Evolutionary conservation across 2,888 invertebrate genomes (phyloP).

Genomic region (Eupithecia exiguata): DNA sequence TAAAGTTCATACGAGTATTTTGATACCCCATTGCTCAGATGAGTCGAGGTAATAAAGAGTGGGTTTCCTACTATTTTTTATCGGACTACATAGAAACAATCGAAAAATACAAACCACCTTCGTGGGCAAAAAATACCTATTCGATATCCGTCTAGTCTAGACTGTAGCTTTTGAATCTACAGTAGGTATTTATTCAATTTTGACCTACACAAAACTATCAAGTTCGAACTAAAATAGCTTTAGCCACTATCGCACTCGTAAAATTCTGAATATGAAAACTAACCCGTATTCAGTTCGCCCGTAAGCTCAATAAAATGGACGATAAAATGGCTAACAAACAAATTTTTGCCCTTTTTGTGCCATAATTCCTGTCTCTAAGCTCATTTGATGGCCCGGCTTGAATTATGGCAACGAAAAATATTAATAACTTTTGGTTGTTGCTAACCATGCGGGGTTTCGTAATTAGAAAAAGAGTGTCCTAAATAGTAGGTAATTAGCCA

Average conservation of each 20-base stretch:
- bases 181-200: not conserved
- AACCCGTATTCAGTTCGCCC: conserved; percentile 26
- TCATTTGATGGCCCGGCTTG: conserved; percentile 32
- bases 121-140: not conserved
- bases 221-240: not conserved
- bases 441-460: not conserved
- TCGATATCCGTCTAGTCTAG: not conserved
- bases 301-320: conserved; percentile 35
- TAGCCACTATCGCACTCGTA: conserved; percentile 13
- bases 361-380: conserved; percentile 39
- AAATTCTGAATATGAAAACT: conserved; percentile 29
- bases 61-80: no score
- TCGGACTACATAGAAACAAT: no score
- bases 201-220: not conserved
- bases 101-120: no score
- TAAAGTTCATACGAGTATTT: not conserved
- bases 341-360: conserved; percentile 39
- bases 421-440: conserved; percentile 2
- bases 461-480: no score
- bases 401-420: conserved; percentile 20
- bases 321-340: conserved; percentile 42
- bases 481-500: not conserved
- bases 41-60: not conserved
- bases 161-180: not conserved
- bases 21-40: not conserved